These are phyloP conservation scores for Crotalus horridus DNA, from an alignment of 2,113 vertebrate species.

Conservation along the genomic window DNA sequence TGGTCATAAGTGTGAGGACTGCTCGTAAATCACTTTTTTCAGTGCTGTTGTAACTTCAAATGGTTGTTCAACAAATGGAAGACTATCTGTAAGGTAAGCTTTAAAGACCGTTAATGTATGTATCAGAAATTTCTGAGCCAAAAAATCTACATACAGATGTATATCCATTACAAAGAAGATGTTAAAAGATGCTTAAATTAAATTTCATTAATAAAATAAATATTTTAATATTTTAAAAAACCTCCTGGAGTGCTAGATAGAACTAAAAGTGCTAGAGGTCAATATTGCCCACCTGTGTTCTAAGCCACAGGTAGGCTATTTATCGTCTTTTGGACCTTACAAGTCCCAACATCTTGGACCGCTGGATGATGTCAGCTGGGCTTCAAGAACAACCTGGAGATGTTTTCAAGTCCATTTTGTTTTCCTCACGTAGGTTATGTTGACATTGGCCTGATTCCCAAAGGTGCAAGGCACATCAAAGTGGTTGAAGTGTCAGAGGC, in stretches of 20 bases:
- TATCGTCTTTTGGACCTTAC: neutral
- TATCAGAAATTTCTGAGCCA: constrained; percentile 10
- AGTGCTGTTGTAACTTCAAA: neutral
- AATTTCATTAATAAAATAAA: neutral
- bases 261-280: neutral
- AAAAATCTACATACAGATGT: neutral
- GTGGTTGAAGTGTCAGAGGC: constrained; percentile 86
- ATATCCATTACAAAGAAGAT: neutral
- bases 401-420: neutral
- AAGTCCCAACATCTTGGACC: neutral
- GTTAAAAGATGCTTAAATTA: neutral
- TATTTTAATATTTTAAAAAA: neutral
- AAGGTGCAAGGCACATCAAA: constrained; percentile 90
- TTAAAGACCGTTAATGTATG: neutral
- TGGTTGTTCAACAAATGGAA: neutral
- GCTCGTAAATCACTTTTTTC: neutral
- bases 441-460: constrained; percentile 90
- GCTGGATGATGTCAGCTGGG: neutral
- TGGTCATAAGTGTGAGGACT: neutral
- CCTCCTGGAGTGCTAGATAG: neutral
- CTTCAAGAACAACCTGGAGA: neutral
- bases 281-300: neutral
- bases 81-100: neutral
- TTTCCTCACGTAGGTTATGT: constrained; percentile 79
- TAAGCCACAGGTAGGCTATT: neutral